phyloP scores from a whole-genome alignment of 1,140 invertebrate species.

The Magallana gigas region DNA sequence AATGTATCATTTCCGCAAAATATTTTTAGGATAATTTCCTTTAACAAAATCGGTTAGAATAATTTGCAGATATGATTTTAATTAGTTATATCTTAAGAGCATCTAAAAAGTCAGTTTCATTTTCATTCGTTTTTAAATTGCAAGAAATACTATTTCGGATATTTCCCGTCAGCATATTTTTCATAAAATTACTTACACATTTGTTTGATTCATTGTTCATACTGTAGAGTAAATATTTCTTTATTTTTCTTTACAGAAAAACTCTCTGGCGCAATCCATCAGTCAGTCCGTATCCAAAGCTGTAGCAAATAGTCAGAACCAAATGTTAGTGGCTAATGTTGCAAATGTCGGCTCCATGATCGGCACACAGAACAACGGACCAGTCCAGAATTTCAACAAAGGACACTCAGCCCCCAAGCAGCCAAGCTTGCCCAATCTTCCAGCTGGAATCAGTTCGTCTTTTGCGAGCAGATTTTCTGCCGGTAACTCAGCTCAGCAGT shows the following conservation, averaged over 20 bases:
- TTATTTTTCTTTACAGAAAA: background rate
- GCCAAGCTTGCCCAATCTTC: background rate
- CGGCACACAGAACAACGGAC: constrained; percentile 29
- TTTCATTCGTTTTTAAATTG: too few relatives aligned
- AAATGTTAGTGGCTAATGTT: constrained; percentile 23
- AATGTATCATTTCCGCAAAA: too few relatives aligned
- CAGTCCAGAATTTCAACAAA: constrained; percentile 14
- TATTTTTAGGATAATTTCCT: background rate
- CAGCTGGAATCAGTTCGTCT: background rate
- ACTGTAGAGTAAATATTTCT: too few relatives aligned
- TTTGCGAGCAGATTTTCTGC: constrained; percentile 16
- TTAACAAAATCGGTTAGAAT: background rate
- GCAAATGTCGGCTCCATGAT: constrained; percentile 30
- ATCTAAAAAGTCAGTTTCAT: too few relatives aligned
- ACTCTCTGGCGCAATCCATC: constrained; percentile 5
- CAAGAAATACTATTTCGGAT: too few relatives aligned
- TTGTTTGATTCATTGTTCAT: too few relatives aligned
- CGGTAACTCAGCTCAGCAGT: background rate
- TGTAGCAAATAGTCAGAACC: constrained; percentile 22
- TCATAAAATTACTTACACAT: too few relatives aligned
- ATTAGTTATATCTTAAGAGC: too few relatives aligned
- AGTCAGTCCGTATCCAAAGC: constrained; percentile 14
- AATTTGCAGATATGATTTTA: background rate
- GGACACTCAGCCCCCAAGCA: background rate
- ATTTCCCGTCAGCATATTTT: too few relatives aligned